Evolutionary conservation across 2,888 invertebrate species (phyloP).

Genomic region (Unio delphinus): DNA sequence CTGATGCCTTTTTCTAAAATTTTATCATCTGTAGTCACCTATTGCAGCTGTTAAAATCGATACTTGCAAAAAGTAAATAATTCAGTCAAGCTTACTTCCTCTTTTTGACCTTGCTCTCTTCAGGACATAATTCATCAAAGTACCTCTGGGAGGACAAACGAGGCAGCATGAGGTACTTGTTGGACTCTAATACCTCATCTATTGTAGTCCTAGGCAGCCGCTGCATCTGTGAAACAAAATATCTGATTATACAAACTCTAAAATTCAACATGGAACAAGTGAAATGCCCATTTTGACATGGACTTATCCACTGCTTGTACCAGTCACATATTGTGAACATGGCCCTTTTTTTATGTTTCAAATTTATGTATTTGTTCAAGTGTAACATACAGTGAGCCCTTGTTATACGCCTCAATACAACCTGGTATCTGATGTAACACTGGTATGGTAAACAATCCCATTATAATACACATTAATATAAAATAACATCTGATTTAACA

Average conservation of each 20-base stretch:
- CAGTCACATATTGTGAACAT: background rate
- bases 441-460: too few relatives aligned
- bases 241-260: too few relatives aligned
- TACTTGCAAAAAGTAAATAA: too few relatives aligned
- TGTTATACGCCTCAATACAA: too few relatives aligned
- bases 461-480: too few relatives aligned
- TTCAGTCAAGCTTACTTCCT: constrained; percentile 46
- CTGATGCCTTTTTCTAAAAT: too few relatives aligned
- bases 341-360: background rate
- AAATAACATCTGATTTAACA: too few relatives aligned
- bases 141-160: constrained; percentile 90
- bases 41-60: background rate
- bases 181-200: constrained; percentile 88
- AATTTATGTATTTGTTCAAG: background rate
- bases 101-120: constrained; percentile 67
- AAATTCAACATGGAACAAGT: too few relatives aligned
- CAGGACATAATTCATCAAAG: constrained; percentile 89
- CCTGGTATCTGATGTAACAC: too few relatives aligned
- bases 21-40: too few relatives aligned
- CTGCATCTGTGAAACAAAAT: constrained; percentile 76
- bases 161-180: constrained; percentile 90
- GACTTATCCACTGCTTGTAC: too few relatives aligned
- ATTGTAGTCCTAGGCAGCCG: constrained; percentile 91
- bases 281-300: too few relatives aligned
- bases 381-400: background rate